Base-by-base conservation (phyloP, 2,888 invertebrate genomes). In the Trypoxylon attenuatum region DNA sequence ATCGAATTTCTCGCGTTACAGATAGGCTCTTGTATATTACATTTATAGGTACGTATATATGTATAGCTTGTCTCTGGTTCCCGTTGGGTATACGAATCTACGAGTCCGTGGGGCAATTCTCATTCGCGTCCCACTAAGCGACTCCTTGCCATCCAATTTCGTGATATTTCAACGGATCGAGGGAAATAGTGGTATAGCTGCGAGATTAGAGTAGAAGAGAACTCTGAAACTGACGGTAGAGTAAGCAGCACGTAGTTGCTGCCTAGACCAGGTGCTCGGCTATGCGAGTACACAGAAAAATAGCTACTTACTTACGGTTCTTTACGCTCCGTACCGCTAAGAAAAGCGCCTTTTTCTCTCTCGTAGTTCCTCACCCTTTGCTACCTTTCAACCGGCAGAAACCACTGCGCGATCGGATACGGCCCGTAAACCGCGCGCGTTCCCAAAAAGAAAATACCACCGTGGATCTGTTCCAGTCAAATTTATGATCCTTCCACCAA, bases 91-190 rank as follows among this genome's bases (percentile, higher is more conserved):
- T 6, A 1, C 6, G 27, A 3, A 6, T 27, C 27, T 27, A 6
- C 6, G 8, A n/a, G 3, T 27, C 1, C 6, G n/a, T n/a, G 27
- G 27, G n/a, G n/a, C 27, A 27, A n/a, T 23, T 56, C 21, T 33
- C 53, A 21, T 54, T 38, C 49, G 23, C 50, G 25, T 15, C 39
- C 50, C 29, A 19, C 33, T 1, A 10, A 6, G 5, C 19, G 39
- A 43, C 39, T 16, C 27, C 52, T 39, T 41, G 49, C 22, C 41
- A 47, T 54, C 57, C 53, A 60, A 69, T 63, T 68, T 64, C 59
- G 59, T 56, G 68, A 62, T 73, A 71, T 57, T 55, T 52, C 69
- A 51, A 50, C 59, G 46, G 53, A 57, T 66, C 73, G 8, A 10
- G 27, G 3, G 27, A 27, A 27, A 27, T 27, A 27, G 1, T 27